Base-by-base conservation (phyloP, 2,888 invertebrate genomes). In the Agapostemon virescens region DNA sequence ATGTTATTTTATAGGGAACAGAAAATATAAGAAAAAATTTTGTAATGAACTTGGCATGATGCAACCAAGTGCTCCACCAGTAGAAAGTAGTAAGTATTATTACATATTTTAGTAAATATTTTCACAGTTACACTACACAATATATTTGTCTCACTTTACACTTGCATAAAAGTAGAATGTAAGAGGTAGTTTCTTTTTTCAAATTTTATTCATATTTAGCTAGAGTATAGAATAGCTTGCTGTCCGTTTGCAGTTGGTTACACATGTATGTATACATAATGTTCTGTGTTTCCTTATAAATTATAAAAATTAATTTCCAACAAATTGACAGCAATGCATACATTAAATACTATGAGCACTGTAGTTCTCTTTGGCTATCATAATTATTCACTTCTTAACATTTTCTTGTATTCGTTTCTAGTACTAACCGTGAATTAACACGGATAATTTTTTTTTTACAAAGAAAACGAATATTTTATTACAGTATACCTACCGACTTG, bases 1-100 rank as follows among this genome's bases (percentile, higher is more conserved):
- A 26, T 38, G n/a, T 6, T 69, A 20, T 58, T 79, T 36, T 40
- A 4, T 33, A 79, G 71, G 76, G 42, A 17, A 17, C 11, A 55
- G 66, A 2, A 68, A 64, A 4, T 23, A 20, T 13, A 49, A 36
- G 17, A 75, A 67, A 23, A 84, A 82, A 70, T 82, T 82, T 17
- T 78, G 74, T 70, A 74, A 73, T 49, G 84, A 87, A 40, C 77
- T 87, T 36, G 84, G 84, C 74, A 75, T 68, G 49, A 84, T 82
- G 45, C 83, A 84, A 76, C 90, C 90, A 2, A 89, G 84, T 68
- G 90, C 90, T 15, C 90, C 90, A 9, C 89, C 90, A n/a, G 84
- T 85, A 45, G 90, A 90, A 78, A 87, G 83, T 74, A 88, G 90
- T 90, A 71, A 87, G 86, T 89, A 72, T 69, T 33, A 30, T 45